A percentile compares a stretch with the other conserved stretches of the same genome.
Evolutionary conservation across 2,797 vertebrate genomes (phyloP).

Genomic region (Hemitrygon akajei): DNA sequence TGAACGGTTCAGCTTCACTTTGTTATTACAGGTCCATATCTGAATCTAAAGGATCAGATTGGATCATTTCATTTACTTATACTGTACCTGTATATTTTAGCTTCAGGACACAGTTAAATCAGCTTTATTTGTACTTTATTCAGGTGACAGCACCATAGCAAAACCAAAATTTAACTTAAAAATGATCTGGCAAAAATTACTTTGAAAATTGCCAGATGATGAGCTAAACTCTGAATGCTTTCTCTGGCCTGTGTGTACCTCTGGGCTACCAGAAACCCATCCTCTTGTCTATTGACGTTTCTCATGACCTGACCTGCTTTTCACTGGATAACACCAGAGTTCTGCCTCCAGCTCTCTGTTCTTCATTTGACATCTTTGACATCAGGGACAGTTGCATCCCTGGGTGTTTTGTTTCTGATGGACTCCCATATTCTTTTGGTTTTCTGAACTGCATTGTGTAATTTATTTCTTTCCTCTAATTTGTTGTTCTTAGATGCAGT

Average conservation of each 20-base stretch:
- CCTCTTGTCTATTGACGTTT: slow-evolving; percentile 7
- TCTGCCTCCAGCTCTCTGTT: not conserved
- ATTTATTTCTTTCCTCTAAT: not conserved
- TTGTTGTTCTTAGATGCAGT: not conserved
- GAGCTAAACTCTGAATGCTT: not conserved
- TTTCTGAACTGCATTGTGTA: not conserved
- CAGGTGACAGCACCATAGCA: not conserved
- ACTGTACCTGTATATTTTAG: not conserved
- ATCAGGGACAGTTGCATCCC: no score
- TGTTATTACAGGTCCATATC: not conserved
- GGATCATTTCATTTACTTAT: not conserved
- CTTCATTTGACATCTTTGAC: not conserved
- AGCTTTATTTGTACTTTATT: not conserved
- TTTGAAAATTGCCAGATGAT: not conserved
- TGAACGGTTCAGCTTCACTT: not conserved
- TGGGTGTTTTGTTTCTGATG: not conserved
- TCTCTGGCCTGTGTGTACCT: not conserved
- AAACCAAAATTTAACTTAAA: not conserved
- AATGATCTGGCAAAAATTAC: not conserved
- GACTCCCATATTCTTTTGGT: not conserved
- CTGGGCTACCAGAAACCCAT: not conserved
- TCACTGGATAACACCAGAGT: not conserved
- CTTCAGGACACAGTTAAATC: not conserved
- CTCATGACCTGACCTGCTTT: not conserved
- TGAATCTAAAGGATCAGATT: not conserved